Percentiles rank a stretch among this genome's conserved stretches.
phyloP scores from a whole-genome alignment of 2,797 vertebrate species.

The Parauchenoglanis ngamensis region DNA sequence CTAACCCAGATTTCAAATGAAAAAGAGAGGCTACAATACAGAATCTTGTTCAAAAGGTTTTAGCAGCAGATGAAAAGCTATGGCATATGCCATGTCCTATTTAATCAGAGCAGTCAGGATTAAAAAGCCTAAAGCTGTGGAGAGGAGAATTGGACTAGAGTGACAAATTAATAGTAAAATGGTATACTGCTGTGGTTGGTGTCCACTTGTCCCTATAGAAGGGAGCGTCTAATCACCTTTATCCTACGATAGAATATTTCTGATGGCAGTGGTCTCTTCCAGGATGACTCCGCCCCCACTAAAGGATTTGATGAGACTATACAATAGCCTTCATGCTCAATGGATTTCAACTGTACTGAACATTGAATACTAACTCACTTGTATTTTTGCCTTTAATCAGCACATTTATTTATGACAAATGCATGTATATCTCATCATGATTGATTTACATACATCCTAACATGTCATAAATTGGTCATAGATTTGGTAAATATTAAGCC shows the following conservation, averaged over 20 bases:
- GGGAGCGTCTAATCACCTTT: not conserved
- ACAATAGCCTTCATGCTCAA: not conserved
- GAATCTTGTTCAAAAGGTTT: constrained; percentile 61
- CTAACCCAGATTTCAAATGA: constrained; percentile 57
- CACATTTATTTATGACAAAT: not conserved
- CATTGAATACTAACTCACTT: not conserved
- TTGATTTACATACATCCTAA: not conserved
- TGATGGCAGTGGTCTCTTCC: not conserved
- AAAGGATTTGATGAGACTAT: not conserved
- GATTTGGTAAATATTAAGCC: not conserved
- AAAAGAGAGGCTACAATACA: constrained; percentile 28
- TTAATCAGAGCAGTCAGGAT: constrained; percentile 53
- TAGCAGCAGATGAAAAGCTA: constrained; percentile 61
- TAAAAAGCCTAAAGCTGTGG: constrained; percentile 13
- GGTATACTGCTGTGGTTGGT: not conserved
- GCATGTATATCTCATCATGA: not conserved
- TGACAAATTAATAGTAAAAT: not conserved
- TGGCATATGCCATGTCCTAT: constrained; percentile 40
- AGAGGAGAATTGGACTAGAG: not conserved
- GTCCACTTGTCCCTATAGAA: not conserved
- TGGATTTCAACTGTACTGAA: not conserved
- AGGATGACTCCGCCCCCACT: not conserved
- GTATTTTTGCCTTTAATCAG: not conserved
- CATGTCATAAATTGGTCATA: not conserved
- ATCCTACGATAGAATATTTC: not conserved